Percentiles rank a stretch among this genome's conserved stretches.
These are phyloP conservation scores for Muscina levida DNA, from an alignment of 2,888 invertebrate genomes.

Conservation along the genomic window DNA sequence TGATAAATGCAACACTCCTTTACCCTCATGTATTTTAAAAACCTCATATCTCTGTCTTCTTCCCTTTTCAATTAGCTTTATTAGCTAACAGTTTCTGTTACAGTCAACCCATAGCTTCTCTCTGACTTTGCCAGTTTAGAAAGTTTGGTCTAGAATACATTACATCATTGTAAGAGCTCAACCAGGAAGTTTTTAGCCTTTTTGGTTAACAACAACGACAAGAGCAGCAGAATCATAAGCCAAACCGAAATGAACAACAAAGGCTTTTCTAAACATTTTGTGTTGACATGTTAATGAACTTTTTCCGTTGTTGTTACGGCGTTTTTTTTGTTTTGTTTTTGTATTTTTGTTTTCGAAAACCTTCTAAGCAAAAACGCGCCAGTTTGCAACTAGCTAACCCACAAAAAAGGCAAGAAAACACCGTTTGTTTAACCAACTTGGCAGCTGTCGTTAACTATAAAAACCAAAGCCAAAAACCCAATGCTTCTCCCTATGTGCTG, in stretches of 20 bases:
- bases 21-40: too few relatives aligned
- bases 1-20: too few relatives aligned
- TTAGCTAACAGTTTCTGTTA: not conserved
- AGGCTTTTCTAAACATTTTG: slow-evolving; percentile 60
- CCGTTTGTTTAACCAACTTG: slow-evolving; percentile 44
- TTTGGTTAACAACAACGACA: slow-evolving; percentile 15
- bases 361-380: slow-evolving; percentile 31
- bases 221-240: slow-evolving; percentile 9
- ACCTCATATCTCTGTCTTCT: too few relatives aligned
- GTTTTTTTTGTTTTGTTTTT: slow-evolving; percentile 23
- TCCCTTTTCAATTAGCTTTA: slow-evolving; percentile 6
- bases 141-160: not conserved
- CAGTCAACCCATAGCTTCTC: not conserved
- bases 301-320: slow-evolving; percentile 45
- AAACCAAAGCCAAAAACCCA: slow-evolving; percentile 38
- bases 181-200: slow-evolving; percentile 2
- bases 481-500: slow-evolving; percentile 4
- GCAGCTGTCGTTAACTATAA: slow-evolving; percentile 53
- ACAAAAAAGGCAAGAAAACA: slow-evolving; percentile 34
- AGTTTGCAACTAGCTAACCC: slow-evolving; percentile 45
- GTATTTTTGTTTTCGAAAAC: slow-evolving; percentile 11
- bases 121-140: not conserved
- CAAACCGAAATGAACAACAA: slow-evolving; percentile 35
- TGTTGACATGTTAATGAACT: slow-evolving; percentile 68
- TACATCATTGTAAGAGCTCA: not conserved